phyloP scores from a whole-genome alignment of 2,797 vertebrate species.

The Ciconia nigra region DNA sequence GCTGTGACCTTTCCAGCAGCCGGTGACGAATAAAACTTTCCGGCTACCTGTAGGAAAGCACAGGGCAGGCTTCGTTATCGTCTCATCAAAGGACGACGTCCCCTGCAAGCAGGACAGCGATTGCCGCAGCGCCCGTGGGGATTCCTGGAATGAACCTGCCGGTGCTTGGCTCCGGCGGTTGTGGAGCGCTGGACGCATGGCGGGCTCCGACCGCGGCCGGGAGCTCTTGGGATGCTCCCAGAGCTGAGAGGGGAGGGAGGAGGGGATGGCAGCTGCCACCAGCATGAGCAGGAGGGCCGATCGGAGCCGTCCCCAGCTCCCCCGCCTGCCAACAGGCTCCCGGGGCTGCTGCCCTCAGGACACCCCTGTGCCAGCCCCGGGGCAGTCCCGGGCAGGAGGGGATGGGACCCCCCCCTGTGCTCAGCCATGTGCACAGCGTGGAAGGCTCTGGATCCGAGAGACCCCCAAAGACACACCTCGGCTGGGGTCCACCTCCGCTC shows the following conservation, averaged over 20 bases:
- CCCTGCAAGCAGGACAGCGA: not conserved
- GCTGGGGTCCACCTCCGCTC: fast-evolving
- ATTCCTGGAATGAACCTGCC: not conserved
- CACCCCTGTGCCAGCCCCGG: not conserved
- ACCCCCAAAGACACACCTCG: not conserved
- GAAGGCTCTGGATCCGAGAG: fast-evolving
- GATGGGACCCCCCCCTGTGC: not conserved
- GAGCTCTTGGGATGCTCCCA: not conserved
- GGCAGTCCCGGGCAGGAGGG: not conserved
- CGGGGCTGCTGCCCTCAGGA: not conserved
- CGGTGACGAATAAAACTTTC: conserved; percentile 34
- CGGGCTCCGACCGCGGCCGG: fast-evolving
- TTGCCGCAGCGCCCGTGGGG: not conserved
- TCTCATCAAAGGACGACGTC: not conserved
- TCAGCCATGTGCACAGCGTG: fast-evolving
- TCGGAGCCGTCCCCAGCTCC: not conserved
- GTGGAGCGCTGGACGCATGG: fast-evolving
- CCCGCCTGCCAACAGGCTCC: not conserved
- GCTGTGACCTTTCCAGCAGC: conserved; percentile 55
- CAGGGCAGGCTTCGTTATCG: not conserved
- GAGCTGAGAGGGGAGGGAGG: not conserved
- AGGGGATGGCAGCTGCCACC: not conserved
- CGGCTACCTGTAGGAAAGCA: conserved; percentile 33
- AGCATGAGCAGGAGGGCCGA: not conserved
- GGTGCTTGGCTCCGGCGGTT: not conserved